Conservation (phyloP, 2,797 vertebrate species). For the Galaxias olidus region DNA sequence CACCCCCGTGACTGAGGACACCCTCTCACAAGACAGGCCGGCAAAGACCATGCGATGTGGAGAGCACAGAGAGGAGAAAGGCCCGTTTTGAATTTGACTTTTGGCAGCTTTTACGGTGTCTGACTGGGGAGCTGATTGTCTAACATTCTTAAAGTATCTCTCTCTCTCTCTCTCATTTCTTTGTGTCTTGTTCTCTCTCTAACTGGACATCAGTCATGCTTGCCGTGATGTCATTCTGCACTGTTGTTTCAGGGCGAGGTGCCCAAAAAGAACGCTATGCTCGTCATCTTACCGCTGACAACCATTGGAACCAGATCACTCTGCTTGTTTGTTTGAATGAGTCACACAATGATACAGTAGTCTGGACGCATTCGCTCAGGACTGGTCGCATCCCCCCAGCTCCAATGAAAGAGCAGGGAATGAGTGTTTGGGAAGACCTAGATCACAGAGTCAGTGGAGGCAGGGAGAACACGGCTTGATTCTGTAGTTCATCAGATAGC, state of each 20-base stretch:
- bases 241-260: slow-evolving; percentile 14
- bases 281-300: slow-evolving; percentile 9
- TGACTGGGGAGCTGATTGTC: slow-evolving; percentile 34
- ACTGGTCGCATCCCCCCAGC: no score
- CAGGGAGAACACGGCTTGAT: slow-evolving; percentile 2
- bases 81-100: slow-evolving; percentile 50
- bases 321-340: slow-evolving; percentile 12
- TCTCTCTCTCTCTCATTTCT: not conserved
- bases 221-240: slow-evolving; percentile 35
- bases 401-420: no score
- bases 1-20: slow-evolving; percentile 51
- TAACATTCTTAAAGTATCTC: slow-evolving; percentile 32
- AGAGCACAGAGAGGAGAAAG: slow-evolving; percentile 31
- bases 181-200: not conserved
- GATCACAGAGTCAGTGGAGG: slow-evolving; percentile 4
- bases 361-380: not conserved
- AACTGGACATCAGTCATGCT: slow-evolving; percentile 20
- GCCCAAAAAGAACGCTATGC: slow-evolving; percentile 9
- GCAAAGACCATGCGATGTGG: slow-evolving; percentile 41
- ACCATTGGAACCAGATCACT: slow-evolving; percentile 12
- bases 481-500: slow-evolving; percentile 18
- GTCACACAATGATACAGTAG: not conserved
- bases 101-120: slow-evolving; percentile 49
- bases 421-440: not conserved
- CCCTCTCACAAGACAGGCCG: slow-evolving; percentile 42